Evolutionary conservation across 2,888 invertebrate species (phyloP), one percentile per base, ranked within the genome.

Genomic region (Limnephilus auricula): DNA sequence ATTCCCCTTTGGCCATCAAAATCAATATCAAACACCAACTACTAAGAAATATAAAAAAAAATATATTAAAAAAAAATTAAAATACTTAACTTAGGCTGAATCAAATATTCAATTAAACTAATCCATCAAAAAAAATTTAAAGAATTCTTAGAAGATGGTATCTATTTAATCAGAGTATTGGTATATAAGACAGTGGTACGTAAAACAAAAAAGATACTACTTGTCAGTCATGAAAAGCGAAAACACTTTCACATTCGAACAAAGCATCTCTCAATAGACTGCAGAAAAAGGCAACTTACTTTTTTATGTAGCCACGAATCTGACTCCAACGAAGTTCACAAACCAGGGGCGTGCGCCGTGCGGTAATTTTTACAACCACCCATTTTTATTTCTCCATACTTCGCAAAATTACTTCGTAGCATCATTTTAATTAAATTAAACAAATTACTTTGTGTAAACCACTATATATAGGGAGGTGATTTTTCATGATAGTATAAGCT

Each of bases 231-330:
- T 65, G 30, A 80, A 80, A 80, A 80, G 80, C 31, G 80, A 80
- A 80, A 80, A 80, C 80, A 80, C 80, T 80, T 80, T 80, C 80
- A 80, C 80, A 32, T 32, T 13, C 13, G 31, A 79, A 30, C 79
- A 31, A 79, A 31, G 31, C 30, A 31, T 31, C 30, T 79, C 12
- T 79, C 79, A 31, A 30, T 30, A 79, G 30, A 30, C 80, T 80
- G 3, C 32, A 32, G 30, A 80, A 80, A 80, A 80, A 80, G 32
- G 18, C 31, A 80, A 18, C 18, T 80, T 4, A 15, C 3, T 80
- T 80, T 80, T 80, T 80, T 80, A 32, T 80, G 31, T 15, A 32
- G 15, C 2, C 65, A n/a, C 65, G 25, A 65, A 9, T 65, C 25
- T 65, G 25, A n/a, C 65, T n/a, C 6, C 65, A 65, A 65, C 2